These are phyloP conservation scores for Coccyzus lansbergi DNA, from an alignment of 2,797 vertebrate genomes.

Conservation along the genomic window DNA sequence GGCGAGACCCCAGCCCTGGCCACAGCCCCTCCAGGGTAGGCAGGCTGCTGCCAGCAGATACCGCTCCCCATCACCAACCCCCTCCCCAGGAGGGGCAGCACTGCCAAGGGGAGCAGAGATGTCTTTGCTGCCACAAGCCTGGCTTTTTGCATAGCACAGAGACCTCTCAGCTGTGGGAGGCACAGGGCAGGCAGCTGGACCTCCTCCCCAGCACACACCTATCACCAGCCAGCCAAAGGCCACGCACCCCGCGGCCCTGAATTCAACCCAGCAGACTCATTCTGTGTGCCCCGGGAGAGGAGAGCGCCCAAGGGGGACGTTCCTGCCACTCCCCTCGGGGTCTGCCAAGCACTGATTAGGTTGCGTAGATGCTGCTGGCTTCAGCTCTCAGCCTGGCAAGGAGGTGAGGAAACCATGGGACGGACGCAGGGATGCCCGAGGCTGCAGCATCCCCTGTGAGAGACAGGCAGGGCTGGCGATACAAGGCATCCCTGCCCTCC, in stretches of 20 bases:
- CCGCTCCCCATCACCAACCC: not conserved
- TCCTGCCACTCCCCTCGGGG: not conserved
- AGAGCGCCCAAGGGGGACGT: not conserved
- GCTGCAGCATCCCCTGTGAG: not conserved
- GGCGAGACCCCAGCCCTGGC: slow-evolving; percentile 38
- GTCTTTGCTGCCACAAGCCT: not conserved
- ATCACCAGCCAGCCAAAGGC: not conserved
- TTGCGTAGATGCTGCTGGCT: not conserved
- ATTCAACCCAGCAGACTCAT: not conserved
- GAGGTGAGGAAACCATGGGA: rapidly evolving
- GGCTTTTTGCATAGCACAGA: rapidly evolving
- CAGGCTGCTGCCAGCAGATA: slow-evolving; percentile 43
- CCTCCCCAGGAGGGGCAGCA: not conserved
- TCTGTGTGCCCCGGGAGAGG: not conserved
- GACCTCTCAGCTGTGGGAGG: not conserved
- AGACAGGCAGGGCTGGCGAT: not conserved
- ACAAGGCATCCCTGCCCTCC: not conserved
- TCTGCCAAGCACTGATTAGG: slow-evolving; percentile 29
- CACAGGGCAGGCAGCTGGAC: rapidly evolving
- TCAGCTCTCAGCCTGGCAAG: not conserved
- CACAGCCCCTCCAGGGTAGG: not conserved
- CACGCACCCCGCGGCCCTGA: not conserved
- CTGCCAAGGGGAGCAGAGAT: not conserved
- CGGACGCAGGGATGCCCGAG: not conserved
- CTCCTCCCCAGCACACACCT: not conserved